A percentile compares a stretch with the other conserved stretches of the same genome.
Evolutionary conservation across 2,888 invertebrate species (phyloP).

Genomic region (Parapristionchus giblindavisi): DNA sequence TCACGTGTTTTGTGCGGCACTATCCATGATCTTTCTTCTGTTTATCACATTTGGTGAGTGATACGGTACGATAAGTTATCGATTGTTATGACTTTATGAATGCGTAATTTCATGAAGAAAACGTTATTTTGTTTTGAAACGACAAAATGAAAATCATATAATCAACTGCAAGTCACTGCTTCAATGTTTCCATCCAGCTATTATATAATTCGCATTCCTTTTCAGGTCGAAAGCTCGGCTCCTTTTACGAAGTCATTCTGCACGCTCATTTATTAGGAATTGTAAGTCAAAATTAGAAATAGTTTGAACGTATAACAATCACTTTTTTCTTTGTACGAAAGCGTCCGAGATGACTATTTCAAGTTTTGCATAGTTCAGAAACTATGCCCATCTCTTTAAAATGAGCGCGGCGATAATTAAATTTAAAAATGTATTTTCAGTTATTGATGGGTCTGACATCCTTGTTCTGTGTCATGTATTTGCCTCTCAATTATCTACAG

Average conservation of each 20-base stretch:
- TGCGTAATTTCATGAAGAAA: background rate
- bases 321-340: background rate
- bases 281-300: slow-evolving; percentile 40
- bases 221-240: slow-evolving; percentile 52
- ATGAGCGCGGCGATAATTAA: too few species aligned
- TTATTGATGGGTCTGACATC: slow-evolving; percentile 55
- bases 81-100: background rate
- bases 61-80: background rate
- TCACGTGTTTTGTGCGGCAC: slow-evolving; percentile 47
- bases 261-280: slow-evolving; percentile 55
- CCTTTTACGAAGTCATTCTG: slow-evolving; percentile 53
- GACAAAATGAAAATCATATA: too few species aligned
- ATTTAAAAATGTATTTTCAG: too few species aligned
- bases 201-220: slow-evolving; percentile 5
- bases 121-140: too few species aligned
- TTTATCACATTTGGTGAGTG: slow-evolving; percentile 37
- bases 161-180: too few species aligned
- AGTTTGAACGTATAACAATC: background rate
- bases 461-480: slow-evolving; percentile 53
- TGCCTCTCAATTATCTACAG: slow-evolving; percentile 55
- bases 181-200: slow-evolving; percentile 23
- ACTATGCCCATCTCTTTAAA: too few species aligned
- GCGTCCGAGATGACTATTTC: too few species aligned
- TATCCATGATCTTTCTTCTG: slow-evolving; percentile 47
- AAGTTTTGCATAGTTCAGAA: too few species aligned